Percentiles rank a stretch among this genome's conserved stretches.
Evolutionary conservation across 2,888 invertebrate genomes (phyloP).

Genomic region (Volucella inflata): DNA sequence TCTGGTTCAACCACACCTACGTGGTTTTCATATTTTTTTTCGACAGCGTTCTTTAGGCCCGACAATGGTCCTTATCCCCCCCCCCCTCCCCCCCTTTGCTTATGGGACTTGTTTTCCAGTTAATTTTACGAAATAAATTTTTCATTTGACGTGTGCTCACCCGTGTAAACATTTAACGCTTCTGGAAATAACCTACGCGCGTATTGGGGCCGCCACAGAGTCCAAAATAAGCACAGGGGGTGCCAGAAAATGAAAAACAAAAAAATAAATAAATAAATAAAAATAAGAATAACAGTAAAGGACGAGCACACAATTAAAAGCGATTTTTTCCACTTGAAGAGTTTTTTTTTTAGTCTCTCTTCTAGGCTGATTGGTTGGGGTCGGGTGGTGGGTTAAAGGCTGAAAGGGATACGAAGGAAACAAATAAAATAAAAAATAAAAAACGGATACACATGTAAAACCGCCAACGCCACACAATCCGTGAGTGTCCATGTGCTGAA

Average conservation of each 20-base stretch:
- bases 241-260: not conserved
- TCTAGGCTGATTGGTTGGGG: not conserved
- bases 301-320: conserved; percentile 72
- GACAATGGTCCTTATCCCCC: not conserved
- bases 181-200: conserved; percentile 50
- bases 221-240: conserved; percentile 4
- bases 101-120: conserved; percentile 59
- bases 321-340: conserved; percentile 65
- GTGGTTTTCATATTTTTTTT: conserved; percentile 39
- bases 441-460: conserved; percentile 69
- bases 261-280: conserved; percentile 33
- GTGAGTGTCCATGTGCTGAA: conserved; percentile 72
- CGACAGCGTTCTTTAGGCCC: conserved; percentile 47
- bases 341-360: conserved; percentile 5
- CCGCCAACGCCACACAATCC: conserved; percentile 69
- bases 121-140: conserved; percentile 75
- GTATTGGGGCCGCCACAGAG: conserved; percentile 40
- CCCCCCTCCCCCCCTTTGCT: conserved; percentile 17
- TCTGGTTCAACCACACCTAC: conserved; percentile 61
- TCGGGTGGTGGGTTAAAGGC: not conserved
- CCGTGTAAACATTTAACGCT: conserved; percentile 76
- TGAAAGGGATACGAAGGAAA: conserved; percentile 45
- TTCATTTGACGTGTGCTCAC: conserved; percentile 75
- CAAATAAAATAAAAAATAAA: conserved; percentile 24
- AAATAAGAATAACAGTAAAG: conserved; percentile 54